Conservation (phyloP, 2,797 vertebrate genomes). For the Hippopotamyrus pictus region DNA sequence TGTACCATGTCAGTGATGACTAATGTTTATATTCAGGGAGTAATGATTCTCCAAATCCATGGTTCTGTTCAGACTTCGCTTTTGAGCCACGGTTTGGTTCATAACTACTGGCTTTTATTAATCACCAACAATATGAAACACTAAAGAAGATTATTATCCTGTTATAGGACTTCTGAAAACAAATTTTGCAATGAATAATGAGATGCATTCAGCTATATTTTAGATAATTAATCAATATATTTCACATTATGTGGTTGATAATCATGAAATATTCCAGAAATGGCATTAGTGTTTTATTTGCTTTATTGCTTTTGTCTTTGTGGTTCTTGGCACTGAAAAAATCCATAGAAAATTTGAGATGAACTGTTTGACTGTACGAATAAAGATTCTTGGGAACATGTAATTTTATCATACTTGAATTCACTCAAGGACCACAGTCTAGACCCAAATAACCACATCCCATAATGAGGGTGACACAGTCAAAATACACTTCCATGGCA, state of each 20-base stretch:
- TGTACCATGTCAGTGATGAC: not conserved
- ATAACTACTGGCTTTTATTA: not conserved
- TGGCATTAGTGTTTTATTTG: slow-evolving; percentile 19
- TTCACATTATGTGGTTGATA: slow-evolving; percentile 49
- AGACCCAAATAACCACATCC: not conserved
- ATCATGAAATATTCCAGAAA: slow-evolving; percentile 41
- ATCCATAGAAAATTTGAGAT: not conserved
- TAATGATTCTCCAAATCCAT: not conserved
- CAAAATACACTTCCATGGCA: not conserved
- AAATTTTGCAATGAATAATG: not conserved
- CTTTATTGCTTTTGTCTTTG: slow-evolving; percentile 40
- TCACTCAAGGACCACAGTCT: not conserved
- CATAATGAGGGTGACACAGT: not conserved
- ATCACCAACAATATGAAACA: not conserved
- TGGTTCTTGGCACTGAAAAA: not conserved
- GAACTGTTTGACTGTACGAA: not conserved
- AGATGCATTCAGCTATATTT: not conserved
- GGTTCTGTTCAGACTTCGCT: not conserved
- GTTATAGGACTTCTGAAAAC: not conserved
- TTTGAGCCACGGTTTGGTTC: not conserved
- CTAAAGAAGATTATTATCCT: not conserved
- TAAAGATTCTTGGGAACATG: not conserved
- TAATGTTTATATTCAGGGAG: not conserved
- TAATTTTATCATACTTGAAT: not conserved
- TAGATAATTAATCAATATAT: slow-evolving; percentile 21